These are phyloP conservation scores for Oceanites oceanicus DNA, from an alignment of 2,113 vertebrate genomes.

Conservation along the genomic window DNA sequence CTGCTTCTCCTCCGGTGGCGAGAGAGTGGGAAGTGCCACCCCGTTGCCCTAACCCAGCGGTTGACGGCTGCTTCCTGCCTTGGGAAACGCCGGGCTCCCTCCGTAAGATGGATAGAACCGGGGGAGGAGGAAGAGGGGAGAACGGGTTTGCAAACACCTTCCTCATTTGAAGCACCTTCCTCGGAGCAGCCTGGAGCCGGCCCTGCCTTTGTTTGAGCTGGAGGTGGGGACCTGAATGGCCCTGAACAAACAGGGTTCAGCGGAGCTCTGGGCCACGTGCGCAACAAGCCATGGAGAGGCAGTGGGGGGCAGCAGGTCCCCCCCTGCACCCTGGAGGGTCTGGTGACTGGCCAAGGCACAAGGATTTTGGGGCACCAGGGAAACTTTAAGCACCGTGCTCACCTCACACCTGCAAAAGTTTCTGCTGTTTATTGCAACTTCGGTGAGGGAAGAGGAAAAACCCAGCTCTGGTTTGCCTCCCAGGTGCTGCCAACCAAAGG, in stretches of 20 bases:
- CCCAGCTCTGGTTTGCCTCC: background rate
- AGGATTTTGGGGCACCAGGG: background rate
- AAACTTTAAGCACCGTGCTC: background rate
- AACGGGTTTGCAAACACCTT: background rate
- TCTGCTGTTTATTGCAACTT: background rate
- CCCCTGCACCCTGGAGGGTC: no score
- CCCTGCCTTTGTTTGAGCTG: slow-evolving; percentile 14
- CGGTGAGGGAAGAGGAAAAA: background rate
- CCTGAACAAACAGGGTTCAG: background rate
- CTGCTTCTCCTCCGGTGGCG: background rate
- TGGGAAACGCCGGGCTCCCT: background rate
- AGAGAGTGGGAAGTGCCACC: background rate
- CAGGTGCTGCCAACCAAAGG: background rate
- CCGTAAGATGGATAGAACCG: background rate
- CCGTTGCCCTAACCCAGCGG: background rate
- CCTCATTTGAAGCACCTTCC: background rate
- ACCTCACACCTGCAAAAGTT: background rate
- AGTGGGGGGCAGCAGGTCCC: background rate
- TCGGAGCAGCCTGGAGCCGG: background rate
- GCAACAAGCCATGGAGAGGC: background rate
- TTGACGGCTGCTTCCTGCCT: background rate
- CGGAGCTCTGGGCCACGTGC: background rate
- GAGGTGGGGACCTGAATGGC: background rate
- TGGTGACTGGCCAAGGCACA: background rate
- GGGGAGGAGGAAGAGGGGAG: background rate